A percentile compares a stretch with the other conserved stretches of the same genome.
Evolutionary conservation across 1,140 invertebrate genomes (phyloP).

Genomic region (Drosophila elegans): DNA sequence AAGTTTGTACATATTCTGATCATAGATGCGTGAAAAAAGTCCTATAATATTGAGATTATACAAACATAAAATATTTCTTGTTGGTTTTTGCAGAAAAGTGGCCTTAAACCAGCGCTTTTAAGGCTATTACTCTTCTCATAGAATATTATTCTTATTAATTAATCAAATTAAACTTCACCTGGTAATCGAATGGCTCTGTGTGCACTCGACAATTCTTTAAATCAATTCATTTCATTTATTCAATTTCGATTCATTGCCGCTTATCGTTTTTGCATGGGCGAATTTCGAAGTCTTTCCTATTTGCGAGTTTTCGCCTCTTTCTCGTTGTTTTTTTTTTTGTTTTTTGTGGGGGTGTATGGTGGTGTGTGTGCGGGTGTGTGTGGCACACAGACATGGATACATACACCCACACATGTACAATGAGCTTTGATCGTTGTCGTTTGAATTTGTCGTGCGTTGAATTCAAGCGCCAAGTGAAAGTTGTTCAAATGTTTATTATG

Average conservation of each 20-base stretch:
- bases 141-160: too few species aligned
- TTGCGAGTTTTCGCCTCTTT: conserved; percentile 26
- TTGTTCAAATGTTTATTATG: conserved; percentile 82
- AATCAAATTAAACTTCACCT: background rate
- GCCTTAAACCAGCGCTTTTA: too few species aligned
- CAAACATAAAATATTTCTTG: too few species aligned
- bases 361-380: conserved; percentile 3
- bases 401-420: conserved; percentile 30
- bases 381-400: conserved; percentile 2
- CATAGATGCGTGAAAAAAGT: too few species aligned
- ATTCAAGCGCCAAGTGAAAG: conserved; percentile 83
- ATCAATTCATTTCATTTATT: conserved; percentile 13
- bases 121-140: too few species aligned
- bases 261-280: conserved; percentile 44
- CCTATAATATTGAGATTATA: too few species aligned
- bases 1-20: too few species aligned
- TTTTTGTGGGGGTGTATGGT: conserved; percentile 49
- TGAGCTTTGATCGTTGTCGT: conserved; percentile 58
- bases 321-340: conserved; percentile 7
- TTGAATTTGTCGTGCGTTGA: conserved; percentile 82
- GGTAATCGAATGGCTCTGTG: background rate
- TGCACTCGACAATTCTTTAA: background rate
- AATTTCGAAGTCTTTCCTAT: conserved; percentile 40
- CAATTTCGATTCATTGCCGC: conserved; percentile 15
- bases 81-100: too few species aligned